Base-by-base conservation (phyloP, 2,888 invertebrate genomes). In the Athrips mouffetella region DNA sequence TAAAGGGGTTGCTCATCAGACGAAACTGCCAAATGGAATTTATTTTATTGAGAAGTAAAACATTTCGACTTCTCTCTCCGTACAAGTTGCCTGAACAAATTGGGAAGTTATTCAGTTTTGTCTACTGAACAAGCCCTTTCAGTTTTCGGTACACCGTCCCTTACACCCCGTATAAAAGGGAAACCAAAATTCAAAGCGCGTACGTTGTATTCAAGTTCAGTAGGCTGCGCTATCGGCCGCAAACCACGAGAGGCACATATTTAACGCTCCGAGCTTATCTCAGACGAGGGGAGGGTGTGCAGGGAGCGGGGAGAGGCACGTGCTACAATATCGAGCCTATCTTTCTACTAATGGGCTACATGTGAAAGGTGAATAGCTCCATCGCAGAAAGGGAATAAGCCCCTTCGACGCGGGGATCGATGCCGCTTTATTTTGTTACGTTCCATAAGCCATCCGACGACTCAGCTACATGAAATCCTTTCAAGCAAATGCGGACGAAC, bases 291-390 rank as follows among this genome's bases (percentile, higher is more conserved):
- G 62, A 60, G 63, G 60, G 53, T 20, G 25, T 10, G 39, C 20
- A n/a, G n/a, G n/a, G n/a, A n/a, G n/a, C n/a, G 53, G 61, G 62
- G 63, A 31, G 64, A 62, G 67, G 67, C 71, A 66, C 74, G 72
- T 70, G 74, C 71, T 73, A 73, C 75, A 76, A 72, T 81, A 81
- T 76, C 72, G 70, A 76, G 78, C 76, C 79, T 84, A 82, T 83
- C 81, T 78, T 76, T 72, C 71, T 77, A 75, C 81, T 86, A 86
- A 84, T 80, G 79, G 77, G 75, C 76, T 78, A 79, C 76, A 85
- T 79, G 76, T 76, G 79, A 81, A 82, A 82, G 81, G 83, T 80
- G 79, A 84, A 85, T 77, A 72, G 76, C 76, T 77, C 67, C 68
- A 70, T 70, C 62, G 66, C 63, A 66, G 61, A 70, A 71, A 73